Evolutionary conservation across 2,888 invertebrate genomes (phyloP).

Genomic region (Willowsia nigromaculata): DNA sequence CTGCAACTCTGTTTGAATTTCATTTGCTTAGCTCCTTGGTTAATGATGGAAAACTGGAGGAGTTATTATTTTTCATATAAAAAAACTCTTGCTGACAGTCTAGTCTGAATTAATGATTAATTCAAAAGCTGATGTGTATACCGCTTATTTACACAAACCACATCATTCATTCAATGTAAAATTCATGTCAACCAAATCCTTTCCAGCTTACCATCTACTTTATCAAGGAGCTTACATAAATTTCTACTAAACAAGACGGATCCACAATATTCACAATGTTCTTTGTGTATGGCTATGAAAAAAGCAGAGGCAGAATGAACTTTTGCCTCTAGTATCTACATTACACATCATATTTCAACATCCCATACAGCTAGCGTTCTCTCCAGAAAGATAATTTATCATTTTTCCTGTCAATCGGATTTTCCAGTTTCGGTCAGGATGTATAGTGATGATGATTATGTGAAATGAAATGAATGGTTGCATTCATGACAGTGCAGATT

Average conservation of each 20-base stretch:
- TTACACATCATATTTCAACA: conserved; percentile 31
- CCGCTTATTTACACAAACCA: conserved; percentile 43
- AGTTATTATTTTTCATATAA: conserved; percentile 21
- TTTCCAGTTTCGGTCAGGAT: conserved; percentile 69
- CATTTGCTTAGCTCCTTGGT: conserved; percentile 8
- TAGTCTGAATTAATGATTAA: conserved; percentile 59
- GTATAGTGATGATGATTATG: conserved; percentile 58
- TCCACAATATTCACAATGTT: neutral
- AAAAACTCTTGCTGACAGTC: conserved; percentile 41
- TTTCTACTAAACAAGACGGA: conserved; percentile 49
- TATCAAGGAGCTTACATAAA: conserved; percentile 38
- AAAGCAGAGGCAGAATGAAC: conserved; percentile 27
- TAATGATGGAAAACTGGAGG: conserved; percentile 33
- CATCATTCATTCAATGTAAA: conserved; percentile 68
- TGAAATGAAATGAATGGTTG: conserved; percentile 73
- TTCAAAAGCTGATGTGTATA: conserved; percentile 42
- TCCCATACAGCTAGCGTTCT: conserved; percentile 58
- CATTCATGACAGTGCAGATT: conserved; percentile 68
- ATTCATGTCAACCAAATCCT: conserved; percentile 68
- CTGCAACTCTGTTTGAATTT: conserved; percentile 8
- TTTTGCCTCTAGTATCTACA: conserved; percentile 15
- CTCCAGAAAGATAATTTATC: conserved; percentile 76
- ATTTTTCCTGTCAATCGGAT: conserved; percentile 78
- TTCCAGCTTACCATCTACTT: conserved; percentile 55
- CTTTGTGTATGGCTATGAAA: neutral